phyloP scores from a whole-genome alignment of 2,113 vertebrate genomes.

The Pan paniscus region DNA sequence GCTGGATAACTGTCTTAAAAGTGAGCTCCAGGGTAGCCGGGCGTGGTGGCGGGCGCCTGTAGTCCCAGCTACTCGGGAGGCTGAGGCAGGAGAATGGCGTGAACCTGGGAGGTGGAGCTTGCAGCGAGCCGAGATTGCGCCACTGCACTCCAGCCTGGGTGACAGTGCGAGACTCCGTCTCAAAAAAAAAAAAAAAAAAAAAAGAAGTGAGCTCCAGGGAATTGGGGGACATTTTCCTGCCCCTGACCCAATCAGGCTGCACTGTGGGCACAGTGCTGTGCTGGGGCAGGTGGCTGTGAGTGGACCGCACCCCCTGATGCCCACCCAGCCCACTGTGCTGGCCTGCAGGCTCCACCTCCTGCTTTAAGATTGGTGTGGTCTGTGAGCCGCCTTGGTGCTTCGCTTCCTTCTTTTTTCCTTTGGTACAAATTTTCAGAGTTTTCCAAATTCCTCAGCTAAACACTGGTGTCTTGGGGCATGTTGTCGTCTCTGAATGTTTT shows the following conservation, averaged over 20 bases:
- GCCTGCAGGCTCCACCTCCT: not conserved
- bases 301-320: rapidly evolving
- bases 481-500: not conserved
- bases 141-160: no score
- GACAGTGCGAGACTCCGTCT: no score
- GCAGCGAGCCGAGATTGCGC: no score
- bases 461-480: not conserved
- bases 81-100: no score
- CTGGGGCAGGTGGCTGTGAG: no score
- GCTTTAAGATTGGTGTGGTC: rapidly evolving
- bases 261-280: not conserved
- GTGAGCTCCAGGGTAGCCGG: not conserved
- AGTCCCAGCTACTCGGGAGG: no score
- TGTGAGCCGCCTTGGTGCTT: not conserved
- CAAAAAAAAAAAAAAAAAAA: no score
- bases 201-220: not conserved
- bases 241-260: not conserved
- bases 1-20: not conserved
- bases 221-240: not conserved
- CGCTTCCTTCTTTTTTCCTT: not conserved
- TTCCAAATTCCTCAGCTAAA: not conserved
- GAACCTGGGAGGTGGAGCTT: no score
- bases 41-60: no score
- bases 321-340: not conserved
- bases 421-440: not conserved